A percentile compares a stretch with the other conserved stretches of the same genome.
These are phyloP conservation scores for Sycobia sp. DNA, from an alignment of 1,140 invertebrate species.

Conservation along the genomic window DNA sequence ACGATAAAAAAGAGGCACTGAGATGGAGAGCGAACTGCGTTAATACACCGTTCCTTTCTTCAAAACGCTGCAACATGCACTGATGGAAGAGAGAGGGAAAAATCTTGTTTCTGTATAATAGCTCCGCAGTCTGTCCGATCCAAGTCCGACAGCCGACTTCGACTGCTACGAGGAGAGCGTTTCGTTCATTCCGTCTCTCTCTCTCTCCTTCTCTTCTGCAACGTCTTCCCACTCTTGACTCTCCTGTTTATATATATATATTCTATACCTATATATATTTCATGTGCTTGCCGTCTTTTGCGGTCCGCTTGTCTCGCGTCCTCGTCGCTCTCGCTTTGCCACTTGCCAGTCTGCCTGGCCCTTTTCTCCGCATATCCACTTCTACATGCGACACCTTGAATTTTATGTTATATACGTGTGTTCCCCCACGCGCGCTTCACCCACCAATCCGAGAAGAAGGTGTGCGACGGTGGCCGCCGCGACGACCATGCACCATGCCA, in stretches of 20 bases:
- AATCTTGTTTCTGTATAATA: no score
- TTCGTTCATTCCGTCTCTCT: neutral
- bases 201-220: neutral
- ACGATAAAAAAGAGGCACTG: no score
- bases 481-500: no score
- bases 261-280: neutral
- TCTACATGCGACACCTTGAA: neutral
- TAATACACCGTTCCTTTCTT: no score
- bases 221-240: neutral
- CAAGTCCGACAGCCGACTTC: no score
- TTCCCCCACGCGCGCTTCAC: no score
- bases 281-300: neutral
- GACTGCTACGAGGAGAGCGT: no score
- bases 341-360: neutral
- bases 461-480: no score
- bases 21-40: no score
- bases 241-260: neutral
- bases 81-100: neutral
- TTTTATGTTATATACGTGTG: constrained; percentile 3
- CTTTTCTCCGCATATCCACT: no score
- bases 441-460: no score
- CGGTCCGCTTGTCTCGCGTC: neutral
- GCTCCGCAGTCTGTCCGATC: no score
- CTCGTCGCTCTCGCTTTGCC: neutral
- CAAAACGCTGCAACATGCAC: neutral